A percentile compares a stretch with the other conserved stretches of the same genome.
Evolutionary conservation across 2,888 invertebrate genomes (phyloP).

Genomic region (Drosophila flavopinicola): DNA sequence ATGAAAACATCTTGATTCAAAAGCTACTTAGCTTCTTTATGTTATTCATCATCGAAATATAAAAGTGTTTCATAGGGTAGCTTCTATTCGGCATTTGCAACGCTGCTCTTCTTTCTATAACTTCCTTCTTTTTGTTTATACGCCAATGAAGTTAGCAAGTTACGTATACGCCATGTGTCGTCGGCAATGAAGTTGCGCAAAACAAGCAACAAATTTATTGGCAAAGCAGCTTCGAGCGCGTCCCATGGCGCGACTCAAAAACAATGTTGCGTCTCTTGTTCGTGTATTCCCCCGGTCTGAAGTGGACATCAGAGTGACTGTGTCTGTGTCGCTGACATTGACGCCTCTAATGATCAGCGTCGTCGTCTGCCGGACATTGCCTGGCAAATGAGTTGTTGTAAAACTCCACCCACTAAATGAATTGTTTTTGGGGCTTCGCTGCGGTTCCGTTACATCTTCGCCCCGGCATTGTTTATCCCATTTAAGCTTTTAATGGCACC

Average conservation of each 20-base stretch:
- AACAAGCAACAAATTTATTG: constrained; percentile 69
- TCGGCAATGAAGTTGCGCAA: constrained; percentile 45
- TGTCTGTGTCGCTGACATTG: constrained; percentile 59
- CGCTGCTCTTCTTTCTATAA: not conserved
- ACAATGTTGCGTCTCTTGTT: constrained; percentile 40
- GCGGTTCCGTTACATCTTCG: constrained; percentile 45
- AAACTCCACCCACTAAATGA: constrained; percentile 13
- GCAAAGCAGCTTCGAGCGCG: constrained; percentile 33
- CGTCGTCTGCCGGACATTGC: constrained; percentile 19
- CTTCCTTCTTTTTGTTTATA: not conserved
- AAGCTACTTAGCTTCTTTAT: no score
- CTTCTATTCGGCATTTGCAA: not conserved
- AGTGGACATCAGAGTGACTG: constrained; percentile 37
- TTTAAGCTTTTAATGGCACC: constrained; percentile 65
- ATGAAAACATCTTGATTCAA: no score
- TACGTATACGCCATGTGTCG: constrained; percentile 62
- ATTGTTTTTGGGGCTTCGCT: constrained; percentile 34
- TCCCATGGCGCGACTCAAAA: constrained; percentile 33
- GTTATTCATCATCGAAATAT: no score
- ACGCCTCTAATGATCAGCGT: constrained; percentile 65
- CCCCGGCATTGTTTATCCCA: constrained; percentile 60
- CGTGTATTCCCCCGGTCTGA: constrained; percentile 28
- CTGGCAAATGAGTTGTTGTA: constrained; percentile 37
- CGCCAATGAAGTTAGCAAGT: constrained; percentile 31
- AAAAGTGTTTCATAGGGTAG: not conserved